phyloP scores from a whole-genome alignment of 2,888 invertebrate species.

The Acrocyrtus sp. region DNA sequence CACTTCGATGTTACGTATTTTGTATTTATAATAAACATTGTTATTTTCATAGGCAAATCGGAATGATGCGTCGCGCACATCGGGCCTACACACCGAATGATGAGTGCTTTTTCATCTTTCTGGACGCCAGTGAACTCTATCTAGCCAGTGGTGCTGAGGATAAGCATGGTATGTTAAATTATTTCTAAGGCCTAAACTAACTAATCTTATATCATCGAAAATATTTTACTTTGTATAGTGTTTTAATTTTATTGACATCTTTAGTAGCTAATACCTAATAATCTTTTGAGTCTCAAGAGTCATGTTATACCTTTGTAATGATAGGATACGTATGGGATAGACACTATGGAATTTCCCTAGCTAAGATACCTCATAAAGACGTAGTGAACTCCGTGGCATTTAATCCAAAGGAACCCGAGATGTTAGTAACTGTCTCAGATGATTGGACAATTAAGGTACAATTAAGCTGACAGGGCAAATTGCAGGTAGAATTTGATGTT shows the following conservation, averaged over 20 bases:
- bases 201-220: too few relatives aligned
- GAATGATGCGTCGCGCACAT: conserved; percentile 81
- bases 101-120: conserved; percentile 87
- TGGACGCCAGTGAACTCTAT: conserved; percentile 83
- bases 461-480: neutral
- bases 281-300: neutral
- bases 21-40: too few relatives aligned
- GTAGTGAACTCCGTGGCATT: conserved; percentile 89
- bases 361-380: conserved; percentile 79
- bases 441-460: conserved; percentile 79
- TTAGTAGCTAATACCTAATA: neutral
- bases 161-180: conserved; percentile 78
- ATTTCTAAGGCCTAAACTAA: too few relatives aligned
- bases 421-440: conserved; percentile 85
- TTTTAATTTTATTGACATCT: neutral
- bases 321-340: conserved; percentile 77
- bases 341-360: conserved; percentile 81
- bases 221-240: too few relatives aligned
- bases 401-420: conserved; percentile 81
- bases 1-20: too few relatives aligned
- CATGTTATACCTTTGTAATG: neutral
- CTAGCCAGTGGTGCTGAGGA: conserved; percentile 89
- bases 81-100: conserved; percentile 86
- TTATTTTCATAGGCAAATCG: conserved; percentile 69
- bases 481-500: neutral